Evolutionary conservation across 2,888 invertebrate genomes (phyloP), one percentile per base, ranked within the genome.

Genomic region (Augochlorella aurata): DNA sequence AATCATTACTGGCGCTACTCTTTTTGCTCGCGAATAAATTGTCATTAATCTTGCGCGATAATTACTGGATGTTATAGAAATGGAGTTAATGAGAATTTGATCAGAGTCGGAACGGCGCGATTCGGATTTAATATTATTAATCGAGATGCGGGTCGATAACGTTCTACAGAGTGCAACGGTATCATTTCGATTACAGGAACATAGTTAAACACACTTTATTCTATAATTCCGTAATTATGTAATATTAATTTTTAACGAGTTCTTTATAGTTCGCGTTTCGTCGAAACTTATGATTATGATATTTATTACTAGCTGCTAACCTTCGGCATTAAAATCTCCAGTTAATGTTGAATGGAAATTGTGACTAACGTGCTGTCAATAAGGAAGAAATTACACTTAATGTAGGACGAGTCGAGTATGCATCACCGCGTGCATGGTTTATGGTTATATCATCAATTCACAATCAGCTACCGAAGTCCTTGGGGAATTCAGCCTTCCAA

Each of bases 31-130:
- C 38, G 7, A 16, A 54, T 66, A 38, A 38, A 52, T 73, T 50
- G 21, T 49, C 14, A n/a, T 65, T 38, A 49, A 50, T 21, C 50
- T 73, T 49, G 9, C n/a, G 18, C 3, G 18, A 49, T 54, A 77
- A 73, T 74, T 66, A 21, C 38, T 67, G 38, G 14, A 74, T 7
- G 54, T 66, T 65, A 24, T 44, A 10, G 45, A 24, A 45, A 10
- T 24, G 10, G 21, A 61, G 50, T 63, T 50, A 21, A 45, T 49
- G 47, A 69, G 58, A 14, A 49, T 63, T 73, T 38, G 49, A 44
- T 50, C 49, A 1, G 18, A 38, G 10, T 12, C 24, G 12, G 24
- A 58, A 24, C 10, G 18, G 3, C 18, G 9, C 0, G 38, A 10
- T n/a, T 18, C 38, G 0, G 16, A 10, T 0, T 10, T 10, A n/a